Base-by-base conservation (phyloP, 2,113 vertebrate species). In the Xiphophorus hellerii region DNA sequence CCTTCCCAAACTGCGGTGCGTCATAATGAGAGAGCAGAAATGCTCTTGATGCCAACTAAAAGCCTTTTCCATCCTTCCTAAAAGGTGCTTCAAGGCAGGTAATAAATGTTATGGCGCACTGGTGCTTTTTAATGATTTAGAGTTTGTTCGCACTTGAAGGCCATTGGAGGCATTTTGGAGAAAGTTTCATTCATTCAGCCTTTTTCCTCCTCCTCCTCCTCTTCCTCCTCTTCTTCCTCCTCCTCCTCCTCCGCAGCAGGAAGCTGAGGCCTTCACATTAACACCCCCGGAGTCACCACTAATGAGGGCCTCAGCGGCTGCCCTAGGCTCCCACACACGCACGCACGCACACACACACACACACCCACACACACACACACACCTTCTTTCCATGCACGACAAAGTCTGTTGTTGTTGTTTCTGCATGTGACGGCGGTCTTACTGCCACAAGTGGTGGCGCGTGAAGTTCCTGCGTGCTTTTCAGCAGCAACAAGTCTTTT, bases 241-340 rank as follows among this genome's bases (percentile, higher is more conserved):
- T 27, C 66, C 60, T 79, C 79, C 72, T 73, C 80, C 25, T 71
- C 69, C 68, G 83, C 86, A 84, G 76, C 85, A 86, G 87, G 82
- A 89, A 83, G 85, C 88, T 5, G 44, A 73, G 85, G 88, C 85
- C 87, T 81, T 77, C 90, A 84, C 84, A 90, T 86, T 90, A 87
- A 87, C 90, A 89, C 88, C 88, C 90, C 76, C 60, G 84, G 85
- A 89, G 84, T 87, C 90, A 80, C 83, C 83, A 64, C 84, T 91
- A 91, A 91, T 87, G 86, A 91, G 86, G 84, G 74, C 65, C 86
- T 87, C 84, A 84, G 84, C 76, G 82, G 86, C 76, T 58, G 51
- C 70, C 80, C 82, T 85, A 82, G 83, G 74, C 51, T 66, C 68
- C 69, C 63, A 15, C 65, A 27, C 69, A 29, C 72, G 35, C 48